phyloP scores from a whole-genome alignment of 2,797 vertebrate species.

The Syncerus caffer region DNA sequence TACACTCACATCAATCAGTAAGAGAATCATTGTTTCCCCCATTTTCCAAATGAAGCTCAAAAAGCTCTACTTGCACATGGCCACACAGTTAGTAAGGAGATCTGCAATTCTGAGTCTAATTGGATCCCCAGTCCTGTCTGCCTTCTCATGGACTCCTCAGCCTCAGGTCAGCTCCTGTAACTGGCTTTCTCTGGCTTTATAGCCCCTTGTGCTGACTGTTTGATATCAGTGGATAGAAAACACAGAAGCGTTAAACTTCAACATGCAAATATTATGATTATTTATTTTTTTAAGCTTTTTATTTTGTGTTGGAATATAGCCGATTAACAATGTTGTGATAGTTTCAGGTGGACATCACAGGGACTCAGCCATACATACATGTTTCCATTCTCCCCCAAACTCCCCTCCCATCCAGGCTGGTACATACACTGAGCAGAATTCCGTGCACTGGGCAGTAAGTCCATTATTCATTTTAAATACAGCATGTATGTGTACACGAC shows the following conservation, averaged over 20 bases:
- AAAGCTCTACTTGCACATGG: background rate
- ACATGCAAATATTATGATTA: background rate
- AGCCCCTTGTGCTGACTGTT: background rate
- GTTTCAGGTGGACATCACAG: background rate
- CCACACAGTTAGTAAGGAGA: background rate
- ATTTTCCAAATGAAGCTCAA: constrained; percentile 4
- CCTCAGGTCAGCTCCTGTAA: background rate
- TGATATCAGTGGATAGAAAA: background rate
- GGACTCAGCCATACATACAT: background rate
- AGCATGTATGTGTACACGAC: too few relatives aligned
- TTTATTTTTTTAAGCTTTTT: background rate
- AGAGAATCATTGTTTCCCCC: background rate
- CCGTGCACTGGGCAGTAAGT: background rate
- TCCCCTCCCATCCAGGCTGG: background rate
- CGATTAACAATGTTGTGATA: background rate
- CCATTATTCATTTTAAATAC: background rate
- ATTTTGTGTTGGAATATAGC: background rate
- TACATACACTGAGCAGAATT: background rate
- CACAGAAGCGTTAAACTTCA: background rate
- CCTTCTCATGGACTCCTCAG: background rate
- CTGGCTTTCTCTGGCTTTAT: background rate
- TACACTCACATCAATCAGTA: background rate
- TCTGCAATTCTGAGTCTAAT: background rate
- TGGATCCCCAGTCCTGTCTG: background rate
- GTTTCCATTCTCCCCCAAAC: background rate